phyloP scores from a whole-genome alignment of 1,140 invertebrate species.

The Anoplophora glabripennis region DNA sequence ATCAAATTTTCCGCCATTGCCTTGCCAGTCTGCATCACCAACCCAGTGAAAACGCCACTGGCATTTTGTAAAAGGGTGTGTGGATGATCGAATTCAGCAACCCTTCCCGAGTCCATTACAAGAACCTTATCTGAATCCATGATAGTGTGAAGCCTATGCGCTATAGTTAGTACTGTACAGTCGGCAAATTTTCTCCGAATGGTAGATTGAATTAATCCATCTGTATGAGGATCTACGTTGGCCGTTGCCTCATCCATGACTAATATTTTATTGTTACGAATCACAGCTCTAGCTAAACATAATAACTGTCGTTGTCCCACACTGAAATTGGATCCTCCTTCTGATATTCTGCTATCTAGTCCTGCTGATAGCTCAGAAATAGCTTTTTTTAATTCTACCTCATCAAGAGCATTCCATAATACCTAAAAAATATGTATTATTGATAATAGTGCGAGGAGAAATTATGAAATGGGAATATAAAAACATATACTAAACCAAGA shows the following conservation, averaged over 20 bases:
- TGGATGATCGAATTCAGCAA: conserved; percentile 59
- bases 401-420: conserved; percentile 79
- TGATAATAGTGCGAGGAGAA: too few species aligned
- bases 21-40: conserved; percentile 64
- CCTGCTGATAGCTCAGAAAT: conserved; percentile 41
- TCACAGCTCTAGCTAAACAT: conserved; percentile 61
- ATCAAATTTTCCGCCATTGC: conserved; percentile 53
- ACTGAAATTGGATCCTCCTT: conserved; percentile 59
- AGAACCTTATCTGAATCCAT: conserved; percentile 65
- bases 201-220: conserved; percentile 59
- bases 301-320: conserved; percentile 57
- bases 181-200: conserved; percentile 57
- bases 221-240: conserved; percentile 60
- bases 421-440: conserved; percentile 49
- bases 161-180: conserved; percentile 70
- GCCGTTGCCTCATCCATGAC: conserved; percentile 70
- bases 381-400: conserved; percentile 66
- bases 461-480: too few species aligned
- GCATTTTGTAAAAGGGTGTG: conserved; percentile 57
- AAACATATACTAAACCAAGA: too few species aligned
- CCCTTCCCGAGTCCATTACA: conserved; percentile 55
- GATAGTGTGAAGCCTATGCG: conserved; percentile 70
- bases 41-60: conserved; percentile 54
- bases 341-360: conserved; percentile 56
- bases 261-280: conserved; percentile 59